Evolutionary conservation across 1,140 invertebrate genomes (phyloP).

Genomic region (Amyelois transitella): DNA sequence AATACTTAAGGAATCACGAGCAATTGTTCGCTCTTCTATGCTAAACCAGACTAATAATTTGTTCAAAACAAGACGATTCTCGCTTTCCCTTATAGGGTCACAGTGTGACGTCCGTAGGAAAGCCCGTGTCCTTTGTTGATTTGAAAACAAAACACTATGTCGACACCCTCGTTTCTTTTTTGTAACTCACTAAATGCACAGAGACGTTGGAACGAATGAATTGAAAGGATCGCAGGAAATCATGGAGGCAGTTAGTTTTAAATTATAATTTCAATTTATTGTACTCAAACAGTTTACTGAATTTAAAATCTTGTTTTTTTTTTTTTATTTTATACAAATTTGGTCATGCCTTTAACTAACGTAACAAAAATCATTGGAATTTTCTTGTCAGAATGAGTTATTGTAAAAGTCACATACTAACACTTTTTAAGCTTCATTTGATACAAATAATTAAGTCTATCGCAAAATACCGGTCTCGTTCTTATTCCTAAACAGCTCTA

Average conservation of each 20-base stretch:
- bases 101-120: conserved; percentile 59
- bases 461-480: too few species aligned
- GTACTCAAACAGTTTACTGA: conserved; percentile 9
- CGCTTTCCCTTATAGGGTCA: conserved; percentile 48
- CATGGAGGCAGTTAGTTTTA: conserved; percentile 59
- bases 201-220: conserved; percentile 58
- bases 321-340: too few species aligned
- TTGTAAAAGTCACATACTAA: too few species aligned
- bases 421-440: too few species aligned
- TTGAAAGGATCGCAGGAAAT: conserved; percentile 40
- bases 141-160: conserved; percentile 64
- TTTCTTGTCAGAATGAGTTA: too few species aligned
- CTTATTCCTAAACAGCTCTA: too few species aligned
- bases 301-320: too few species aligned
- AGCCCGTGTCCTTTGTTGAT: conserved; percentile 50
- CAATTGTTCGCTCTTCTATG: conserved; percentile 57
- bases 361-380: too few species aligned
- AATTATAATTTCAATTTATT: conserved; percentile 34
- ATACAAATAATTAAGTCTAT: too few species aligned
- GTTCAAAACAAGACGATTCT: conserved; percentile 55
- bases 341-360: too few species aligned
- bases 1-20: conserved; percentile 56
- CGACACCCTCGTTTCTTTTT: conserved; percentile 64
- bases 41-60: conserved; percentile 72
- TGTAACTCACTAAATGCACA: conserved; percentile 50